A percentile compares a stretch with the other conserved stretches of the same genome.
phyloP scores from a whole-genome alignment of 2,888 invertebrate species.

The Phalera bucephala region DNA sequence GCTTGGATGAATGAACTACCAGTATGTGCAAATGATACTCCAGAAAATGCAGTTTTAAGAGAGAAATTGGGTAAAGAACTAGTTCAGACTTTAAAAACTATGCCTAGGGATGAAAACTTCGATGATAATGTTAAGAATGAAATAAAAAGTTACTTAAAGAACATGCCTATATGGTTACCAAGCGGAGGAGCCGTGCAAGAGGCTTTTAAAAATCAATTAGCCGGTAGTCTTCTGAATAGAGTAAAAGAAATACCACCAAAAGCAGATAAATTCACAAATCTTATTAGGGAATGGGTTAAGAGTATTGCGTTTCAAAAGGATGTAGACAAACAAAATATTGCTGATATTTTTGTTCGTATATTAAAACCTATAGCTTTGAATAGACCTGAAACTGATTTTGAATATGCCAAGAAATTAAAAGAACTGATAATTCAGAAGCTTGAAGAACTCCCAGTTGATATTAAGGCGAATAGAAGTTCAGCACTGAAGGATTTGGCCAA shows the following conservation, averaged over 20 bases:
- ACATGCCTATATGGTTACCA: constrained; percentile 48
- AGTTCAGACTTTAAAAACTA: constrained; percentile 20
- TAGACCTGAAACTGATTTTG: not conserved
- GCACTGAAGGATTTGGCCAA: constrained; percentile 19
- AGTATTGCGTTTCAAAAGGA: not conserved
- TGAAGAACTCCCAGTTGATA: not conserved
- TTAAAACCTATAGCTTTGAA: not conserved
- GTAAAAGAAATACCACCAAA: constrained; percentile 9
- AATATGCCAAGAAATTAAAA: not conserved
- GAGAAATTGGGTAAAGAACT: constrained; percentile 28
- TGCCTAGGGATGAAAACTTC: constrained; percentile 28
- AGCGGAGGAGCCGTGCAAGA: constrained; percentile 26
- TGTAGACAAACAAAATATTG: not conserved
- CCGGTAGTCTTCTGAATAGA: constrained; percentile 25
- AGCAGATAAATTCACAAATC: constrained; percentile 3
- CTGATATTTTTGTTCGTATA: not conserved
- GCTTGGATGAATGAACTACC: constrained; percentile 46
- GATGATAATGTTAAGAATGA: constrained; percentile 25
- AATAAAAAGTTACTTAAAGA: constrained; percentile 31
- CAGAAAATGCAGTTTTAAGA: constrained; percentile 24
- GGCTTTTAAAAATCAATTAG: constrained; percentile 30
- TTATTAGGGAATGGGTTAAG: not conserved
- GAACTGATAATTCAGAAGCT: not conserved
- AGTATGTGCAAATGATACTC: constrained; percentile 31
- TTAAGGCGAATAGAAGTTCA: not conserved